Evolutionary conservation across 2,888 invertebrate species (phyloP), one percentile per base, ranked within the genome.

Genomic region (Scaptomyza parva): DNA sequence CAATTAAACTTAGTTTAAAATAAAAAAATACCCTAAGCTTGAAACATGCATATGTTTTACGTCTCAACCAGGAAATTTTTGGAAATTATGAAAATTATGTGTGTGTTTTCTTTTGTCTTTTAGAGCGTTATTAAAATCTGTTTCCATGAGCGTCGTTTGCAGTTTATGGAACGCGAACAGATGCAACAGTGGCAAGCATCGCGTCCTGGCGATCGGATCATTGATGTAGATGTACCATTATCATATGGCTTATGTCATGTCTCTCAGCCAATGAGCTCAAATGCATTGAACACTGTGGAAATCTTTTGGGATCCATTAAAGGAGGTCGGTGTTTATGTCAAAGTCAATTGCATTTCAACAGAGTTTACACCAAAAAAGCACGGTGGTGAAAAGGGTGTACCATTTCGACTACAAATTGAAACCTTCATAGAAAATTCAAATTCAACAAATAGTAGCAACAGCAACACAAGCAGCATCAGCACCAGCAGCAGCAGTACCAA

Each of bases 321-420:
- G 90, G 98, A 98, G 92, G 97, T 97, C 74, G 98, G 98, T 39
- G 96, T 98, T 66, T 98, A 97, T 89, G 95, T 98, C 77, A 97
- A 97, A 94, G 98, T 97, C 47, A 97, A 99, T 92, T 98, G 98
- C 91, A 99, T 99, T 87, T 98, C 98, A 69, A 99, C 99, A 0
- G 99, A 99, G 92, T 99, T 99, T 91, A 99, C 99, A 0, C 97
- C 98, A 0, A 98, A 98, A 91, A 98, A 98, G 89, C 98, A 99
- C 91, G 99, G 99, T 47, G 99, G 99, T 1, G 99, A 99, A 92
- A 99, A 99, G 90, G 99, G 99, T 0, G 98, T 99, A 0, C 98
- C 98, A 0, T 99, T 99, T 92, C 94, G 98, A 47, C 95, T 98
- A 72, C 98, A 98, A 92, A 96, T 99, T 76, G 98, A 98, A 92